Conservation (phyloP, 1,140 invertebrate species). For the Conus betulinus region DNA sequence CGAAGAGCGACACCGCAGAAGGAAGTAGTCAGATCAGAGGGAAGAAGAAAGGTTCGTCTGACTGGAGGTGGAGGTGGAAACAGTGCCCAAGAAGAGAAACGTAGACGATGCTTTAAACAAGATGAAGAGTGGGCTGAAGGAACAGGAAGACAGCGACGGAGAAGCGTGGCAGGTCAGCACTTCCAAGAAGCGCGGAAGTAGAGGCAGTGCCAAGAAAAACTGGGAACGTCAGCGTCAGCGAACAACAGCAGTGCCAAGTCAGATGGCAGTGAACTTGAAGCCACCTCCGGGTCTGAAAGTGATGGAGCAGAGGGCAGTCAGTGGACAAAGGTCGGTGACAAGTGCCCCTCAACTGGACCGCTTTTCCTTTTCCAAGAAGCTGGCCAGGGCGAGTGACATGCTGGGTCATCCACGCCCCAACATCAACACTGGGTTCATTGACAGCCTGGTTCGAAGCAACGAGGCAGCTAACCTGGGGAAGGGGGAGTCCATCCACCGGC, state of each 20-base stretch:
- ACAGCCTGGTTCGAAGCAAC: neutral
- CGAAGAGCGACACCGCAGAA: neutral
- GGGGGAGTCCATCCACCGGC: neutral
- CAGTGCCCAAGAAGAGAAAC: neutral
- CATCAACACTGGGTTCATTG: neutral
- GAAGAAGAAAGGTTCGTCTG: neutral
- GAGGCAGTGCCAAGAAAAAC: neutral
- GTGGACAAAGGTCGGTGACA: neutral
- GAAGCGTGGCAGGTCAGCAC: neutral
- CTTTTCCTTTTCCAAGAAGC: slow-evolving; percentile 25
- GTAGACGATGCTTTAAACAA: neutral
- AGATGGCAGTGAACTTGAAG: neutral
- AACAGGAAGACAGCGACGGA: neutral
- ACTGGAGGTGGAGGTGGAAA: neutral
- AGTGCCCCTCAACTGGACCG: neutral
- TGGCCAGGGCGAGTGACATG: neutral
- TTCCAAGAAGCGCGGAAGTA: neutral
- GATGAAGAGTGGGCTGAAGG: neutral
- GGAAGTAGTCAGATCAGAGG: neutral
- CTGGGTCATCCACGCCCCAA: neutral
- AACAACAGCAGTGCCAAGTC: neutral
- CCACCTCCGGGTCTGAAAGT: neutral
- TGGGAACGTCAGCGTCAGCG: neutral
- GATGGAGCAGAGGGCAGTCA: neutral
- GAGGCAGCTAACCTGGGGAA: neutral